Evolutionary conservation across 2,113 vertebrate genomes (phyloP).

Genomic region (Serilophus lunatus): DNA sequence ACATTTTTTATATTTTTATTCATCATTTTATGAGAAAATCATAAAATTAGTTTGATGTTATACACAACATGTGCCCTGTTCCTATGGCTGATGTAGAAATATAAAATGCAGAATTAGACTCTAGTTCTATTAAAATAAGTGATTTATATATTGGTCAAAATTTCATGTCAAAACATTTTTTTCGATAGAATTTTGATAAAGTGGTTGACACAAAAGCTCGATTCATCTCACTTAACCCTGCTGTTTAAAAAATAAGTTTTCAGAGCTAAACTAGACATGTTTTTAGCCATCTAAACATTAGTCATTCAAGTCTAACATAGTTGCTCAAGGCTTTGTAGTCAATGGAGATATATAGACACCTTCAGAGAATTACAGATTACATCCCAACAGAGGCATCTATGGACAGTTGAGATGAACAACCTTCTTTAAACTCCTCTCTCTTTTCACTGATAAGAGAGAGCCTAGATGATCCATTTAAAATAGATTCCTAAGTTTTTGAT

Average conservation of each 20-base stretch:
- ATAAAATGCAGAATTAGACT: background rate
- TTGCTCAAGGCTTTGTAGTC: slow-evolving; percentile 13
- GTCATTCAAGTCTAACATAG: slow-evolving; percentile 17
- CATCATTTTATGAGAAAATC: background rate
- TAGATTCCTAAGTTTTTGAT: background rate
- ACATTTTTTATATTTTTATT: background rate
- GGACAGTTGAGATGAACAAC: background rate
- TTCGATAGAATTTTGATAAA: slow-evolving; percentile 1
- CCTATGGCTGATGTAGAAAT: background rate
- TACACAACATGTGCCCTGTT: background rate
- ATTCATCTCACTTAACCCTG: slow-evolving; percentile 32
- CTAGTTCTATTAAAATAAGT: background rate
- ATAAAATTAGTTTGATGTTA: background rate
- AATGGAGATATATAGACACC: background rate
- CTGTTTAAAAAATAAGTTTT: slow-evolving; percentile 40
- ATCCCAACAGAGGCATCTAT: background rate
- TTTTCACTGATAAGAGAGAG: background rate
- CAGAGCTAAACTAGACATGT: slow-evolving; percentile 7
- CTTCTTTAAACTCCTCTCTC: background rate
- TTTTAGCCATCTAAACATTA: slow-evolving; percentile 38
- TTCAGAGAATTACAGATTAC: background rate
- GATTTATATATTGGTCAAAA: background rate
- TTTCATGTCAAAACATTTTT: background rate
- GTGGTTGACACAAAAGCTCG: background rate
- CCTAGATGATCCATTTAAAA: background rate